Percentiles rank a stretch among this genome's conserved stretches.
Evolutionary conservation across 1,140 invertebrate species (phyloP).

Genomic region (Triops longicaudatus): DNA sequence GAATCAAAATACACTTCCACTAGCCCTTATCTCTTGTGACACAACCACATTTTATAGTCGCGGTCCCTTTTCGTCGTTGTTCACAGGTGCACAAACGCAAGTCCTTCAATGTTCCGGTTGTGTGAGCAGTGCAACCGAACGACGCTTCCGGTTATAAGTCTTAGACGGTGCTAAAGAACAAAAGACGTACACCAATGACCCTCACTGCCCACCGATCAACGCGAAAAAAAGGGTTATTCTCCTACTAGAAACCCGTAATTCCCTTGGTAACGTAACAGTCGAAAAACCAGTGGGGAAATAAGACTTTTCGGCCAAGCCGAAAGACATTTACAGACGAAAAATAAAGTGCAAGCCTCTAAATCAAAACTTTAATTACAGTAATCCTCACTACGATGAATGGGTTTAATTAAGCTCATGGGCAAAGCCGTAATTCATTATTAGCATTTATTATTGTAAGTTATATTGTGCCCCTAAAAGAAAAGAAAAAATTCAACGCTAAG

Average conservation of each 20-base stretch:
- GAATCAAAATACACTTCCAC: too few species aligned
- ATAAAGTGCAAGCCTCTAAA: too few species aligned
- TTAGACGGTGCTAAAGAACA: not conserved
- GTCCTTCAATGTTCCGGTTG: conserved; percentile 1
- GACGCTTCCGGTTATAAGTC: conserved; percentile 11
- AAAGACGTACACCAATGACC: not conserved
- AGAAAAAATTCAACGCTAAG: not conserved
- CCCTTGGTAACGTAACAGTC: not conserved
- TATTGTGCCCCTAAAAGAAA: not conserved
- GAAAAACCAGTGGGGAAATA: not conserved
- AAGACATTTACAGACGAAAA: too few species aligned
- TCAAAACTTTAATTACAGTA: too few species aligned
- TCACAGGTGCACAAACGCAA: not conserved
- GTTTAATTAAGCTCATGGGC: too few species aligned
- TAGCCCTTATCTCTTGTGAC: not conserved
- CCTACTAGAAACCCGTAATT: not conserved
- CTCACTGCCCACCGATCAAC: not conserved
- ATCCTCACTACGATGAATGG: too few species aligned
- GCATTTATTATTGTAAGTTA: too few species aligned
- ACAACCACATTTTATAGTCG: not conserved
- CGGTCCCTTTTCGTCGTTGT: not conserved
- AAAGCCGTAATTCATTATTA: too few species aligned
- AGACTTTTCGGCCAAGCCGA: too few species aligned
- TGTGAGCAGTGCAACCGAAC: not conserved
- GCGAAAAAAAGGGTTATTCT: not conserved